Conservation (phyloP, 2,888 invertebrate genomes). For the Eumacrocentrus americanus region DNA sequence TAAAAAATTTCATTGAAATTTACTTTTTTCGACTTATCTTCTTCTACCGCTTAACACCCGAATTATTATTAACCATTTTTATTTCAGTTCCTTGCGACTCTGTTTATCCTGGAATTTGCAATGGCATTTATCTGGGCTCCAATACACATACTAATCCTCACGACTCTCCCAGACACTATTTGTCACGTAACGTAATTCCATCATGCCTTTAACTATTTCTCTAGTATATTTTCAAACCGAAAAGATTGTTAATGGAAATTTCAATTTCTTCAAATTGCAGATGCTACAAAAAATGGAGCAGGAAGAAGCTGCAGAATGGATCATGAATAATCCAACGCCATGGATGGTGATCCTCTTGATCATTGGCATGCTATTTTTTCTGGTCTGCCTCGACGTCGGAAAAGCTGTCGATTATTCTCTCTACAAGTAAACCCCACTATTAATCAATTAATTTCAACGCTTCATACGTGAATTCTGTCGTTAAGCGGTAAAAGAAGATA, state of each 20-base stretch:
- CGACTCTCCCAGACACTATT: constrained; percentile 41
- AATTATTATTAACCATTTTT: not conserved
- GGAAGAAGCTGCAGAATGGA: constrained; percentile 32
- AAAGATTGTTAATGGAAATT: not conserved
- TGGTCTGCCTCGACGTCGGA: constrained; percentile 44
- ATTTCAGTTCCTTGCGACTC: constrained; percentile 48
- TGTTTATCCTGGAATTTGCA: constrained; percentile 51
- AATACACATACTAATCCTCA: constrained; percentile 46
- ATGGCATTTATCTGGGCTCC: constrained; percentile 53
- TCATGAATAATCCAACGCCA: constrained; percentile 33
- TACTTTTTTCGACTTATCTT: no score
- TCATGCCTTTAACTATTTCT: not conserved
- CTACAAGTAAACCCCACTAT: constrained; percentile 43
- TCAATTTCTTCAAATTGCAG: constrained; percentile 31
- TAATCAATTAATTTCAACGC: no score
- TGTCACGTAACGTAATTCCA: constrained; percentile 42
- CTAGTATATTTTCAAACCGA: not conserved
- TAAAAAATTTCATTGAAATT: no score
- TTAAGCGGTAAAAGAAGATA: not conserved
- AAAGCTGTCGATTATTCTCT: constrained; percentile 44
- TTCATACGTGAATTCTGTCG: no score
- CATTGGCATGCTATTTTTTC: constrained; percentile 40
- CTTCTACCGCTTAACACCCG: no score
- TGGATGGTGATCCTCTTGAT: constrained; percentile 38
- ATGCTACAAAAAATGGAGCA: constrained; percentile 35